Evolutionary conservation across 2,888 invertebrate genomes (phyloP), one percentile per base, ranked within the genome.

Genomic region (Chromoteleia sp.): DNA sequence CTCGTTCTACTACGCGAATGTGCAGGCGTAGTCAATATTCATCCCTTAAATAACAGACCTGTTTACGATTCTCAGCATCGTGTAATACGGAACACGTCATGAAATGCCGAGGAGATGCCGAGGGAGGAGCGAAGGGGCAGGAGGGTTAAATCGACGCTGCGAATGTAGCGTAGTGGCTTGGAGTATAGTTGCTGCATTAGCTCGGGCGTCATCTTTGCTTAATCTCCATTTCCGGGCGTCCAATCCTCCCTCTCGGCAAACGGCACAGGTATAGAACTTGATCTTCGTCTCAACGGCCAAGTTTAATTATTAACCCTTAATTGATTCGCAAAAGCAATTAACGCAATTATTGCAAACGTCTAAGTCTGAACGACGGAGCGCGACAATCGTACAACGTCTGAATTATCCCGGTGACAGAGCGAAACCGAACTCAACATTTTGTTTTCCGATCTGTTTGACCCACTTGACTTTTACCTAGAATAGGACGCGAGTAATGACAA

Each of bases 151-250:
- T 25, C 6, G 52, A 39, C 48, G 68, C 15, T 21, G 7, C 58
- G 41, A 50, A n/a, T 19, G 12, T 33, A 73, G 61, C 54, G 17
- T 10, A 33, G 33, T 30, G 48, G 39, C 43, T 61, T 45, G 39
- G 33, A 19, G 45, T 14, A 50, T 54, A 58, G 67, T 83, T 58
- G 77, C 12, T 56, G 83, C 87, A 83, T 87, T 86, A 87, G 83
- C 71, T 84, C 73, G 85, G 89, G 91, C 91, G 88, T 90, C 91
- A 91, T 91, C 91, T 91, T 91, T 90, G 88, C 90, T 89, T 91
- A 91, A 91, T 89, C 86, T 84, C 85, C 83, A 29, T 65, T 39
- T 80, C 63, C 71, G 19, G 33, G 12, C 36, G 65, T 79, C 58
- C 70, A 39, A 29, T 15, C 87, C 81, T 84, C 81, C 45, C n/a